Base-by-base conservation (phyloP, 2,797 vertebrate genomes). In the Megalops cyprinoides region DNA sequence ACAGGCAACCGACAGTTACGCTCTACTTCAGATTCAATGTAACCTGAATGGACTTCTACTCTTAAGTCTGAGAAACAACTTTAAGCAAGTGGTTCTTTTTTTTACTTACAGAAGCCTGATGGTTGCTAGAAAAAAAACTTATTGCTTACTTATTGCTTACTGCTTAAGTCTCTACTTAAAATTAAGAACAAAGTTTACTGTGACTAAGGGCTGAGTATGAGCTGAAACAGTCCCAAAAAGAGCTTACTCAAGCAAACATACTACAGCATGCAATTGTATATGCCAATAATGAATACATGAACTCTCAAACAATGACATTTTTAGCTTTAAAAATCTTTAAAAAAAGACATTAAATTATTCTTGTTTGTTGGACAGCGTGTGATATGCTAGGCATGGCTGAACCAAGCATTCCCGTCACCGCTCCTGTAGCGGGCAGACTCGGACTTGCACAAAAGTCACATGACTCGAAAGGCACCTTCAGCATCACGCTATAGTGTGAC, bases 391-490 rank as follows among this genome's bases (percentile, higher is more conserved):
- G 65, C 39, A 42, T 9, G 53, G 10, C 34, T 74, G 73, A 60
- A 73, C 37, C 62, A 39, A 77, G n/a, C n/a, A n/a, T n/a, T n/a
- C n/a, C n/a, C n/a, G n/a, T n/a, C 56, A 67, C 42, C 82, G 7
- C 8, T 4, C 4, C 55, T 28, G 74, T 12, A 37, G 7, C 48
- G 80, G 60, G 73, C 51, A 65, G 77, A 77, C 78, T 67, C 76
- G 76, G 46, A 87, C 82, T 80, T 31, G 77, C 62, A 46, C 49
- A 46, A 74, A 56, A 83, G 75, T 74, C 81, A 25, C 74, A 58
- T 7, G 28, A 55, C 81, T 9, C 82, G 83, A 78, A 80, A 82
- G 83, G 77, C 80, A 82, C 82, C 82, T 83, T 86, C 53, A 81
- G 39, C 48, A 83, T 81, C 73, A 51, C 78, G 73, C 48, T 79